A percentile compares a stretch with the other conserved stretches of the same genome.
phyloP scores from a whole-genome alignment of 2,113 vertebrate species.

The Podarcis muralis region DNA sequence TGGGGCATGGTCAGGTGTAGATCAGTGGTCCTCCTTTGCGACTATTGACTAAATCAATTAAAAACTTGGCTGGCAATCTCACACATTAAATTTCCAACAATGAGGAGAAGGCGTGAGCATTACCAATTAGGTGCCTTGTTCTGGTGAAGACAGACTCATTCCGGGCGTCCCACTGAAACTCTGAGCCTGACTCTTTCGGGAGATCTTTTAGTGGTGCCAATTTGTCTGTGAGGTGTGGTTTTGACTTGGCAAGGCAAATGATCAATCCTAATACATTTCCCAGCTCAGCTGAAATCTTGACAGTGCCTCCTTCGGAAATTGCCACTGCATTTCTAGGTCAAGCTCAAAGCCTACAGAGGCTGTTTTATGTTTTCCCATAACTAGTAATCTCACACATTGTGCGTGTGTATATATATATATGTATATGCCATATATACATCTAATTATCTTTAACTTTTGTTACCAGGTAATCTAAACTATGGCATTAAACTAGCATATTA shows the following conservation, averaged over 20 bases:
- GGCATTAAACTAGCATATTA: not conserved
- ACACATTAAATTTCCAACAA: slow-evolving; percentile 30
- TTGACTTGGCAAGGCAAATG: slow-evolving; percentile 27
- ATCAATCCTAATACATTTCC: slow-evolving; percentile 23
- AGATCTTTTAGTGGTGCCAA: slow-evolving; percentile 23
- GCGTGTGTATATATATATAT: no score
- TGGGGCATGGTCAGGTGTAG: no score
- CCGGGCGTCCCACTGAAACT: slow-evolving; percentile 38
- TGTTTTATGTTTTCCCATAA: not conserved
- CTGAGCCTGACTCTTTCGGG: slow-evolving; percentile 26
- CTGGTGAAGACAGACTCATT: slow-evolving; percentile 50
- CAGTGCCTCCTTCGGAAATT: slow-evolving; percentile 27
- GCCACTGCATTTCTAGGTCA: not conserved
- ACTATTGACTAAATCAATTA: slow-evolving; percentile 44
- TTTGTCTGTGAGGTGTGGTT: slow-evolving; percentile 28
- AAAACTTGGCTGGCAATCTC: slow-evolving; percentile 38
- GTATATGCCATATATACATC: no score
- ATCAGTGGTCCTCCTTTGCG: slow-evolving; percentile 17
- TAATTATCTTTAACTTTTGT: no score
- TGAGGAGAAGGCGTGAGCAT: not conserved
- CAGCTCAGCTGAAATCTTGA: slow-evolving; percentile 10
- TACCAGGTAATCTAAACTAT: not conserved
- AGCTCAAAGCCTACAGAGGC: not conserved
- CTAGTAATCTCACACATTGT: no score
- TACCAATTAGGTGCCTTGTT: slow-evolving; percentile 42